phyloP scores from a whole-genome alignment of 1,140 invertebrate species.

The Drosophila lacteicornis region DNA sequence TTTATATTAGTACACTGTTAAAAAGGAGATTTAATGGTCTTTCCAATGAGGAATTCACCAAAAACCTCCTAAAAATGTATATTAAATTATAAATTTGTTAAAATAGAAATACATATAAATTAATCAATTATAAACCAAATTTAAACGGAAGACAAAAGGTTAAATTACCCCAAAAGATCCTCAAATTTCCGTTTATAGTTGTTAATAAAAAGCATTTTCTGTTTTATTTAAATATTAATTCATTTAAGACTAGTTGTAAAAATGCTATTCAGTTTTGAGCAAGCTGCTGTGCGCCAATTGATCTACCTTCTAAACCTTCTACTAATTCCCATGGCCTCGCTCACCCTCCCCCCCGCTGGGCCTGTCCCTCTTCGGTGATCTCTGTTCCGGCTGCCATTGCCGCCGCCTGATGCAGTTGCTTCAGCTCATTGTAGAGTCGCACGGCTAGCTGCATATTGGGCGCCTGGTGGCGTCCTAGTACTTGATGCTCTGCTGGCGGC shows the following conservation, averaged over 20 bases:
- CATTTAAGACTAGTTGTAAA: constrained; percentile 59
- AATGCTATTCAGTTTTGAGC: constrained; percentile 56
- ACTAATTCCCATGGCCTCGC: background rate
- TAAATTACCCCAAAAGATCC: background rate
- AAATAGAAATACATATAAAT: no score
- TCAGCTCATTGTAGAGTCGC: constrained; percentile 76
- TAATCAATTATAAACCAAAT: no score
- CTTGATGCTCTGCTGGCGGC: constrained; percentile 69
- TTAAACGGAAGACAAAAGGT: background rate
- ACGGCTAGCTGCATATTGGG: constrained; percentile 69
- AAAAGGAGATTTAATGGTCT: no score
- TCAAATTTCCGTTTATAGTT: background rate
- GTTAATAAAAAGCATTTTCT: constrained; percentile 36
- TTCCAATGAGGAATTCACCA: no score
- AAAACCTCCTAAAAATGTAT: no score
- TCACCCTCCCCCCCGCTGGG: constrained; percentile 16
- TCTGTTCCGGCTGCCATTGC: constrained; percentile 58
- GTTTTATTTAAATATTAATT: constrained; percentile 49
- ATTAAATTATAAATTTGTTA: no score
- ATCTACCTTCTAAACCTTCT: constrained; percentile 25
- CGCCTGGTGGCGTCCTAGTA: constrained; percentile 59
- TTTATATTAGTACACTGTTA: no score
- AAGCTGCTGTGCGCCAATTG: constrained; percentile 42
- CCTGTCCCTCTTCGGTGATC: constrained; percentile 19
- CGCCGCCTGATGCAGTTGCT: constrained; percentile 68